Conservation (phyloP, 2,797 vertebrate species). For the Chaetodon trifasciatus region DNA sequence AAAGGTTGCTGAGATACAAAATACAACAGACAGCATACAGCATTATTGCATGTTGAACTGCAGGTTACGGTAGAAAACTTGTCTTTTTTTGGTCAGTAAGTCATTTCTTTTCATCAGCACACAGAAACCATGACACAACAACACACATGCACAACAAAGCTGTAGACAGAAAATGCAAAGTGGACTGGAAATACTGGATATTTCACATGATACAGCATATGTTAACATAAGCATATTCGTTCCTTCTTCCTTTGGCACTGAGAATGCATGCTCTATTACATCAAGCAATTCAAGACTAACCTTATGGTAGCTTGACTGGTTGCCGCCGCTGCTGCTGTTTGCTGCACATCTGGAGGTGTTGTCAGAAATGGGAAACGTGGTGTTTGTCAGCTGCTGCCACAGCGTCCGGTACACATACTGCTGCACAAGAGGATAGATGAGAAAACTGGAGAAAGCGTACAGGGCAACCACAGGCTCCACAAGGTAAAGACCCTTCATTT, state of each 20-base stretch:
- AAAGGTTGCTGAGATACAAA: neutral
- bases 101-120: neutral
- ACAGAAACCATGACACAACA: neutral
- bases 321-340: conserved; percentile 67
- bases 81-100: neutral
- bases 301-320: conserved; percentile 70
- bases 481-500: conserved; percentile 88
- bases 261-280: neutral
- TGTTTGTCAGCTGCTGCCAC: conserved; percentile 90
- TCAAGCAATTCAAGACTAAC: conserved; percentile 56
- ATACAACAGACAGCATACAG: neutral
- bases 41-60: neutral
- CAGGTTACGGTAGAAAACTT: neutral
- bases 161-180: neutral
- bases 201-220: neutral
- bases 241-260: neutral
- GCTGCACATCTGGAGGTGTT: conserved; percentile 83
- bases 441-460: conserved; percentile 87
- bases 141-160: neutral
- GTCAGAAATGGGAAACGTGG: conserved; percentile 78
- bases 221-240: neutral
- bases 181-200: neutral
- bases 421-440: conserved; percentile 86
- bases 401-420: conserved; percentile 94
- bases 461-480: conserved; percentile 93